Base-by-base conservation (phyloP, 2,797 vertebrate genomes). In the Chloroceryle amazona region DNA sequence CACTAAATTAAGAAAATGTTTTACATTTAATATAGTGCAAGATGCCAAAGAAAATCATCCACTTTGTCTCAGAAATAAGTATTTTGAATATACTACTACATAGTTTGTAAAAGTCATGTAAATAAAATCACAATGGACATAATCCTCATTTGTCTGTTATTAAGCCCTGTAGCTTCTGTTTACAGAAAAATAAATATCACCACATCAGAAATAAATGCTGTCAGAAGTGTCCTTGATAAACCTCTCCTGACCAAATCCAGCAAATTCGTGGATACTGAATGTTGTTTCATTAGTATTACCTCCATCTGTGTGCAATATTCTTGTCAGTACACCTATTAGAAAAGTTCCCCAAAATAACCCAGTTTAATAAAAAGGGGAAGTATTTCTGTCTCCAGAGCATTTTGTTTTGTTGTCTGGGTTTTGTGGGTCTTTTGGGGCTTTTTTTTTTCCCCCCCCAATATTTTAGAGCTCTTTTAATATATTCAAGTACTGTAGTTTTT, bases 21-120 rank as follows among this genome's bases (percentile, higher is more conserved):
- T 94, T 93, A 97, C 95, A 95, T 90, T 94, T 96, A 97, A 85
- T 80, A 79, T 93, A 96, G 83, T 94, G 72, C 89, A 97, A 96
- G 82, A 93, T 96, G 89, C 39, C 87, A 91, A 96, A 67, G 73
- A 96, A 54, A 86, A 96, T 91, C 0, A 4, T 91, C 73, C 89
- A 96, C 81, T 96, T 96, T 89, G 73, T 88, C 49, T 95, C 65
- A 88, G 86, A 94, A 97, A 80, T 68, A 94, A 90, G 62, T 93
- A 89, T 80, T 92, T 94, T 89, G 31, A 95, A 92, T 96, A 95
- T 84, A 95, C 55, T 73, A 89, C 44, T 88, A 96, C 23, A 44
- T 37, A 89, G 29, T 84, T 86, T 78, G 51, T 41, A 92, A 93
- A 80, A 96, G 72, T 62, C 90, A 82, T 10, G 10, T 57, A 70